Conservation (phyloP, 2,797 vertebrate species). For the Scleropages formosus region DNA sequence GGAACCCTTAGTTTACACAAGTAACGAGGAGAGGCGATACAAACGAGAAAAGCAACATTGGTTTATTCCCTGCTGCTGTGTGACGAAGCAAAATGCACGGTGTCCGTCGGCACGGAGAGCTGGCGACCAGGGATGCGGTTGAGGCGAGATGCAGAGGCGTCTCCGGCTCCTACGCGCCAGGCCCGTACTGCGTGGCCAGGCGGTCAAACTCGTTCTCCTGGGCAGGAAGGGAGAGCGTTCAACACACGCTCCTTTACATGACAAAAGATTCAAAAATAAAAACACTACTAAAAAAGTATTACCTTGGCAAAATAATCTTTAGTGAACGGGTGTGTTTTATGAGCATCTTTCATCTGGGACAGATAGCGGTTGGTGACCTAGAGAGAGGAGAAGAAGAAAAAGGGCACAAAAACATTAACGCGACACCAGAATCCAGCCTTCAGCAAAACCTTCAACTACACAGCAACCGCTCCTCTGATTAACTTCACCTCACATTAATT, state of each 20-base stretch:
- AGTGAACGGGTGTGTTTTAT: slow-evolving; percentile 86
- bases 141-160: too few relatives aligned
- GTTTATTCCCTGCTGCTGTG: too few relatives aligned
- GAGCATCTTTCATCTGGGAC: slow-evolving; percentile 91
- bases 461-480: too few relatives aligned
- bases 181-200: slow-evolving; percentile 65
- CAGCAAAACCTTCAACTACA: background rate
- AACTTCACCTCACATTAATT: too few relatives aligned
- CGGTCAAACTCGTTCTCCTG: slow-evolving; percentile 77
- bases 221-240: slow-evolving; percentile 18
- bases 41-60: too few relatives aligned
- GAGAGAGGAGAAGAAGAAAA: background rate
- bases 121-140: too few relatives aligned
- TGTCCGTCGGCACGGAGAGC: too few relatives aligned
- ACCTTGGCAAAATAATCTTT: slow-evolving; percentile 93
- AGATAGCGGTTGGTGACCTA: slow-evolving; percentile 95
- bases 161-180: slow-evolving; percentile 49
- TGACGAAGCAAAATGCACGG: too few relatives aligned
- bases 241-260: background rate
- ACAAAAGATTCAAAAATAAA: background rate
- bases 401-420: background rate
- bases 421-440: background rate
- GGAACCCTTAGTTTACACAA: too few relatives aligned
- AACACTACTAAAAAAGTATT: slow-evolving; percentile 31
- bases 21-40: too few relatives aligned